phyloP scores from a whole-genome alignment of 1,140 invertebrate species.

The Zophobas morio region DNA sequence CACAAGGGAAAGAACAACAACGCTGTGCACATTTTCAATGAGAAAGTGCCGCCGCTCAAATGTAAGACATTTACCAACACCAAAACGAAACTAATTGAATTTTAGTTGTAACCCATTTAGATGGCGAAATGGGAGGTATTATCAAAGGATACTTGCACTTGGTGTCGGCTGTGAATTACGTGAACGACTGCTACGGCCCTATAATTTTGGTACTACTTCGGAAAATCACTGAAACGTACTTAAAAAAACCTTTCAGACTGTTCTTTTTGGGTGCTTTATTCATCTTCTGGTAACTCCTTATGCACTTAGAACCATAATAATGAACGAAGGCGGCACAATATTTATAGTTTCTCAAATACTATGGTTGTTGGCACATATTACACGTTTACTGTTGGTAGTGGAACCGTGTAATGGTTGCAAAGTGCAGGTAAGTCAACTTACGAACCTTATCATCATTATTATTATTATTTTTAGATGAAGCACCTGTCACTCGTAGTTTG shows the following conservation, averaged over 20 bases:
- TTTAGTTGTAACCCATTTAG: too few relatives aligned
- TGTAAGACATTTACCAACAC: too few relatives aligned
- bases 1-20: background rate
- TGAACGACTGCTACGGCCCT: slow-evolving; percentile 18
- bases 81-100: too few relatives aligned
- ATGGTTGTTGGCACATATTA: slow-evolving; percentile 20
- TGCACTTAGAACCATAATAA: background rate
- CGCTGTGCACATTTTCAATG: background rate
- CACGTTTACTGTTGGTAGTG: slow-evolving; percentile 15
- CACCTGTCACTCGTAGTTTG: too few relatives aligned
- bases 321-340: slow-evolving; percentile 5
- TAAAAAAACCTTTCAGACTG: background rate
- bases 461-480: background rate
- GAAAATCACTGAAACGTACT: too few relatives aligned
- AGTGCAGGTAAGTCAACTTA: background rate
- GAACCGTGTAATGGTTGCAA: slow-evolving; percentile 31
- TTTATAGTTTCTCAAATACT: slow-evolving; percentile 22
- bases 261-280: slow-evolving; percentile 16
- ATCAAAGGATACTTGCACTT: slow-evolving; percentile 15
- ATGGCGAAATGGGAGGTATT: background rate
- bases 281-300: slow-evolving; percentile 29
- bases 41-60: too few relatives aligned
- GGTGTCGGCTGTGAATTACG: background rate
- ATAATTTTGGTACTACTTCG: background rate
- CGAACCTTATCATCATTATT: background rate